phyloP scores from a whole-genome alignment of 2,797 vertebrate genomes.

The Enteromius trimaculatus region DNA sequence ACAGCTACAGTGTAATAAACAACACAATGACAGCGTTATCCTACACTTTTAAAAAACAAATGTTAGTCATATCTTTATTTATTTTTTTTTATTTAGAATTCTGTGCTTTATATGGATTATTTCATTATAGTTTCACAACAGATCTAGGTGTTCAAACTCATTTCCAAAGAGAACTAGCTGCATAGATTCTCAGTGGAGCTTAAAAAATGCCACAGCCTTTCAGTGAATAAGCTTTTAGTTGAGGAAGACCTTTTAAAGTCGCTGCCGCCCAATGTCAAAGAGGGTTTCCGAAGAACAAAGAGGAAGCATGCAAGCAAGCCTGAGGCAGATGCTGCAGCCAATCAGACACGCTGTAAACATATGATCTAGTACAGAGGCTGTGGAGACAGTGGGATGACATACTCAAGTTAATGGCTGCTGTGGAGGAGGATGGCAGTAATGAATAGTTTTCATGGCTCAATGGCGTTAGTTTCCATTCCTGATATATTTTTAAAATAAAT shows the following conservation, averaged over 20 bases:
- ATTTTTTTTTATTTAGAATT: constrained; percentile 61
- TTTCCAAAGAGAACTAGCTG: constrained; percentile 79
- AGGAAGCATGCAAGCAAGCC: constrained; percentile 72
- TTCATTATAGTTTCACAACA: constrained; percentile 78
- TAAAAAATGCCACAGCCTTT: constrained; percentile 80
- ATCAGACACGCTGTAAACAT: constrained; percentile 47
- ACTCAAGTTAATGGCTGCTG: constrained; percentile 12
- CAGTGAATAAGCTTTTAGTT: constrained; percentile 81
- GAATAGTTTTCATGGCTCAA: neutral
- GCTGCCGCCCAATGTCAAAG: constrained; percentile 81
- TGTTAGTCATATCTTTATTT: too few relatives aligned
- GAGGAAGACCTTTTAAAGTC: constrained; percentile 84
- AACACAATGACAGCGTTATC: neutral
- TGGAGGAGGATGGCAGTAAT: constrained; percentile 23
- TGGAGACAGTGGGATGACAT: constrained; percentile 43
- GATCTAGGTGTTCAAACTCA: constrained; percentile 79
- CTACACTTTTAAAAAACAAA: neutral
- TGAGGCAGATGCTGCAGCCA: constrained; percentile 38
- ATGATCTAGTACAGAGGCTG: constrained; percentile 43
- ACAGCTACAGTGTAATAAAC: neutral
- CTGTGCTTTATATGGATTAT: constrained; percentile 2
- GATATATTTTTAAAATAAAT: neutral
- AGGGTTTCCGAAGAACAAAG: constrained; percentile 80
- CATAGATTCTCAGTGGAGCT: constrained; percentile 83
- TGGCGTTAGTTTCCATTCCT: neutral